Conservation (phyloP, 2,888 invertebrate genomes). For the Cataglyphis rosenhaueri region DNA sequence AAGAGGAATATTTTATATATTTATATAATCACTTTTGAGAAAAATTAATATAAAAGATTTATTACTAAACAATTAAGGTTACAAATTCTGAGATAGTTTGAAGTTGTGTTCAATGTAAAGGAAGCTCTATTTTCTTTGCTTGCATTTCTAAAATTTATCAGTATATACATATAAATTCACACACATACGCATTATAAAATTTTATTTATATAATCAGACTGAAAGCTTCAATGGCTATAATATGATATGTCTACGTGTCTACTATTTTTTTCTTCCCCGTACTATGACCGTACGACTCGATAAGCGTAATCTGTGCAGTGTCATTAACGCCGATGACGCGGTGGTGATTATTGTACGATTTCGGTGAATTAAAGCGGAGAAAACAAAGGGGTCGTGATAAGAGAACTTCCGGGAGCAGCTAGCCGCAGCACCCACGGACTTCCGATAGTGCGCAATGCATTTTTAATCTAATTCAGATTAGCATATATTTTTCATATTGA, state of each 20-base stretch:
- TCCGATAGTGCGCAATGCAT: conserved; percentile 64
- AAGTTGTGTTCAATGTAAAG: background rate
- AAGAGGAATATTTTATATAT: background rate
- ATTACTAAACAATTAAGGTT: background rate
- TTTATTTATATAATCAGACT: conserved; percentile 9
- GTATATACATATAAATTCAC: background rate
- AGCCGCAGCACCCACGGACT: conserved; percentile 69
- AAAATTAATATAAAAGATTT: background rate
- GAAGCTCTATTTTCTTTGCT: background rate
- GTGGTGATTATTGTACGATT: conserved; percentile 66
- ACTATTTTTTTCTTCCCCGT: conserved; percentile 20
- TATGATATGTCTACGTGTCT: conserved; percentile 6
- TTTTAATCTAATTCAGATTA: conserved; percentile 63
- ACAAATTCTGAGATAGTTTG: background rate
- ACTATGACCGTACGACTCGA: conserved; percentile 45
- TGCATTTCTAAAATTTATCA: background rate
- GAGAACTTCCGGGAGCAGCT: conserved; percentile 70
- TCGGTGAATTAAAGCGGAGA: conserved; percentile 66
- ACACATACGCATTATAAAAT: background rate
- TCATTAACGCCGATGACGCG: conserved; percentile 53
- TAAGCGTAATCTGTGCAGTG: conserved; percentile 59
- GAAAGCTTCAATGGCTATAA: conserved; percentile 5
- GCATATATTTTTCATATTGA: background rate
- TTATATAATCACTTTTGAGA: background rate
- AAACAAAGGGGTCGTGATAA: conserved; percentile 75